These are phyloP conservation scores for Seira sanloemensis DNA, from an alignment of 2,888 invertebrate species.

Conservation along the genomic window DNA sequence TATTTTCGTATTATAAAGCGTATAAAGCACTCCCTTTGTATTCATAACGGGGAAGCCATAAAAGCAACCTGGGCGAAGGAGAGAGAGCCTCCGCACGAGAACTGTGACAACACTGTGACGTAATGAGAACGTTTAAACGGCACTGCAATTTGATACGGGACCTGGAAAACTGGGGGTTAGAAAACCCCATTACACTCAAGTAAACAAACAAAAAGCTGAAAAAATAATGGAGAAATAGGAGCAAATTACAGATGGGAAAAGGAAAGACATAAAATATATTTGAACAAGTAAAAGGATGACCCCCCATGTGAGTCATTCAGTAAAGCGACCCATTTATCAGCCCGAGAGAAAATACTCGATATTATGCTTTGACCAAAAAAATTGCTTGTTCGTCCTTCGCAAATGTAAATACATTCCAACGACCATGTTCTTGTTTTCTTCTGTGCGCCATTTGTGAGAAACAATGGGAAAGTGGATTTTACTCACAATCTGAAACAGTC, in stretches of 20 bases:
- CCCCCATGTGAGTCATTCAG: slow-evolving; percentile 66
- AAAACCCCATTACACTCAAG: not conserved
- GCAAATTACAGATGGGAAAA: slow-evolving; percentile 17
- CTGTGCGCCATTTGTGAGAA: no score
- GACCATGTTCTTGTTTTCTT: no score
- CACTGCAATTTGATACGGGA: not conserved
- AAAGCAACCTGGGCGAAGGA: not conserved
- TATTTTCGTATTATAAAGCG: no score
- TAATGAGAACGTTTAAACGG: not conserved
- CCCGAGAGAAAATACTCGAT: slow-evolving; percentile 21
- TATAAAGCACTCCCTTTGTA: not conserved
- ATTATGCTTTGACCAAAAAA: slow-evolving; percentile 17
- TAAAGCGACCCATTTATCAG: slow-evolving; percentile 64
- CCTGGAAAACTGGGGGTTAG: not conserved
- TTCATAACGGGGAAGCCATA: not conserved
- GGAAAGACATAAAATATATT: slow-evolving; percentile 42
- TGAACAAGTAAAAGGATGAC: slow-evolving; percentile 67
- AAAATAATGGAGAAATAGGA: not conserved
- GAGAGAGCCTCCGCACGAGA: not conserved
- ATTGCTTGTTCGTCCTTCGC: not conserved
- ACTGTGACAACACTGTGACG: not conserved
- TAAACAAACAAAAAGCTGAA: slow-evolving; percentile 11
- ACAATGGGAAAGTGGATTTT: no score
- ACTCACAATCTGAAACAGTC: no score
- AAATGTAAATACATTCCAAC: not conserved